Conservation (phyloP, 35 echinoderm and acorn worm genomes). For the Ptychodera flava region DNA sequence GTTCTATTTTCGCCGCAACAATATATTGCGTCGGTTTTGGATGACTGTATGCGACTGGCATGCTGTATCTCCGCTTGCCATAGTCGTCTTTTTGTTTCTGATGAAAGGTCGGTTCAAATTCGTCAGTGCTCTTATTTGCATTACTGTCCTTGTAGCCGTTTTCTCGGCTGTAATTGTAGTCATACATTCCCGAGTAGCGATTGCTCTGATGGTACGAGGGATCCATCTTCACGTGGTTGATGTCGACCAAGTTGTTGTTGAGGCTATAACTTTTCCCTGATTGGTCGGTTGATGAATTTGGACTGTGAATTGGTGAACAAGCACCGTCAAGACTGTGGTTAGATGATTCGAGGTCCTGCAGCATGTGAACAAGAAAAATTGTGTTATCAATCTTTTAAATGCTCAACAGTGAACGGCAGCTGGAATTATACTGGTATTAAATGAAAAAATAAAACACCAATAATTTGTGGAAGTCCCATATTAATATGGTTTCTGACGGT, state of each 20-base stretch:
- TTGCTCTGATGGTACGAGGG: not conserved
- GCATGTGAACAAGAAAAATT: too few species aligned
- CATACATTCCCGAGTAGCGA: not conserved
- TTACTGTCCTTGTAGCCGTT: not conserved
- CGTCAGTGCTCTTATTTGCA: not conserved
- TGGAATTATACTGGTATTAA: too few species aligned
- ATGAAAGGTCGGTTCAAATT: not conserved
- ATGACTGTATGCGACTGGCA: not conserved
- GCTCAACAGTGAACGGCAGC: too few species aligned
- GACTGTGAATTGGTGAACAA: not conserved
- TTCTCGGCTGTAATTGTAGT: not conserved
- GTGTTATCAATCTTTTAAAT: too few species aligned
- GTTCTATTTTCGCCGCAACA: not conserved
- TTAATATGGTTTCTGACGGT: too few species aligned
- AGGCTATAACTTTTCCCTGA: not conserved
- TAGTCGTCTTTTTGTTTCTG: not conserved
- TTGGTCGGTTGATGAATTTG: not conserved
- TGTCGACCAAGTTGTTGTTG: not conserved
- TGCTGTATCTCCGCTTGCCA: not conserved
- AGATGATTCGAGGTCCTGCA: not conserved
- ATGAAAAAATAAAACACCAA: too few species aligned
- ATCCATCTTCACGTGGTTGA: not conserved
- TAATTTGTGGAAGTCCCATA: too few species aligned
- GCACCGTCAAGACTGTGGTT: not conserved
- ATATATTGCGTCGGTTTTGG: not conserved